Evolutionary conservation across 2,888 invertebrate genomes (phyloP), one percentile per base, ranked within the genome.

Genomic region (Drosophila gaucha): DNA sequence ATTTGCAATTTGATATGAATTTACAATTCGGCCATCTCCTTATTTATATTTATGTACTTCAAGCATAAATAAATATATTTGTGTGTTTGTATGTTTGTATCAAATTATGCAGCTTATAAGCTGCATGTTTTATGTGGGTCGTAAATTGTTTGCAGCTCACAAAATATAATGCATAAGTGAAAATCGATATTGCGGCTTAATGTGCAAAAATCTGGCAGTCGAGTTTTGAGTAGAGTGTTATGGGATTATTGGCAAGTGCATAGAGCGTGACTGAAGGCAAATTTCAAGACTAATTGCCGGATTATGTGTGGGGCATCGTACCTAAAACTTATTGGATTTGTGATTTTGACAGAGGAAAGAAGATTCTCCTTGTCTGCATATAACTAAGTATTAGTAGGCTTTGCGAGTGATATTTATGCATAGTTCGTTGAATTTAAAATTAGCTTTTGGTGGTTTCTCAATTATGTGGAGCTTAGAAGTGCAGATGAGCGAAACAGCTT

Each of bases 21-120:
- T 28, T 47, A 33, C 47, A 56, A 46, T 33, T 50, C 6, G 26
- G 28, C 30, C 14, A 6, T 14, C 33, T 56, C 12, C 20, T 22
- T 39, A 8, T 49, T 22, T 22, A 16, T 31, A 20, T 2, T 1
- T 3, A 46, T 24, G 6, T 8, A 4, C 14, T 12, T 4, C 12
- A 12, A 12, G 30, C 14, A 22, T 1, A 33, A 22, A 6, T 39
- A 46, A 46, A 51, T 31, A 39, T 18, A 69, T 69, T 20, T 20
- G 35, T 57, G 38, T 57, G 66, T 74, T n/a, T n/a, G n/a, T n/a
- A n/a, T n/a, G n/a, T n/a, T n/a, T n/a, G n/a, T n/a, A n/a, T n/a
- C n/a, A 86, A 86, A 77, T 74, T 86, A 84, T 86, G 85, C 74
- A 80, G 60, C 74, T 73, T 70, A 84, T 86, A 74, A 84, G 64